Percentiles rank a stretch among this genome's conserved stretches.
phyloP scores from a whole-genome alignment of 2,888 invertebrate genomes.

The Agonopterix arenella region DNA sequence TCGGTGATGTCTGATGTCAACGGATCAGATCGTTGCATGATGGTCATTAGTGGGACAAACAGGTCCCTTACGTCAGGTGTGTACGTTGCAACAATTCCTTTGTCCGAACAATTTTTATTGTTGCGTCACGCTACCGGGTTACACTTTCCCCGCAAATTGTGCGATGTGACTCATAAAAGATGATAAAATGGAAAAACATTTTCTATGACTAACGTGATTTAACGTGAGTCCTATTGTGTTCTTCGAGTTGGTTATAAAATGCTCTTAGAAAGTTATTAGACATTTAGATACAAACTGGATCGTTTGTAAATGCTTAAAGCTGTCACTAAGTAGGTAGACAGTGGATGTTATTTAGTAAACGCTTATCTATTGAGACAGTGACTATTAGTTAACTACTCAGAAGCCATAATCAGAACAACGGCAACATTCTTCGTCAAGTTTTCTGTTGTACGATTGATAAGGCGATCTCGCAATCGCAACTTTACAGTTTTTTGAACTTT shows the following conservation, averaged over 20 bases:
- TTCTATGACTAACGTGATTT: conserved; percentile 38
- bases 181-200: conserved; percentile 44
- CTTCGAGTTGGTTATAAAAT: not conserved
- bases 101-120: conserved; percentile 68
- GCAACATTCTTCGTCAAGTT: conserved; percentile 17
- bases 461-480: too few species aligned
- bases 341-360: conserved; percentile 14
- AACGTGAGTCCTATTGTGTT: conserved; percentile 18
- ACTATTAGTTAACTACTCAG: conserved; percentile 12
- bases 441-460: too few species aligned
- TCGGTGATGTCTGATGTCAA: conserved; percentile 1
- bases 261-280: conserved; percentile 30
- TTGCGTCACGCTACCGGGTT: conserved; percentile 63
- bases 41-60: conserved; percentile 36
- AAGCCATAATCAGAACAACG: conserved; percentile 13
- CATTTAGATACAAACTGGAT: conserved; percentile 18
- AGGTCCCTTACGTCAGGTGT: conserved; percentile 49
- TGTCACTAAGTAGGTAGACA: conserved; percentile 16
- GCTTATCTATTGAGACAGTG: conserved; percentile 18
- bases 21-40: conserved; percentile 5
- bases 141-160: conserved; percentile 66
- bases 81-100: conserved; percentile 60
- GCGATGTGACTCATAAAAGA: conserved; percentile 45
- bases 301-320: conserved; percentile 13
- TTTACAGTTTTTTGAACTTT: too few species aligned